Conservation (phyloP, 2,113 vertebrate species). For the Macrotus californicus region DNA sequence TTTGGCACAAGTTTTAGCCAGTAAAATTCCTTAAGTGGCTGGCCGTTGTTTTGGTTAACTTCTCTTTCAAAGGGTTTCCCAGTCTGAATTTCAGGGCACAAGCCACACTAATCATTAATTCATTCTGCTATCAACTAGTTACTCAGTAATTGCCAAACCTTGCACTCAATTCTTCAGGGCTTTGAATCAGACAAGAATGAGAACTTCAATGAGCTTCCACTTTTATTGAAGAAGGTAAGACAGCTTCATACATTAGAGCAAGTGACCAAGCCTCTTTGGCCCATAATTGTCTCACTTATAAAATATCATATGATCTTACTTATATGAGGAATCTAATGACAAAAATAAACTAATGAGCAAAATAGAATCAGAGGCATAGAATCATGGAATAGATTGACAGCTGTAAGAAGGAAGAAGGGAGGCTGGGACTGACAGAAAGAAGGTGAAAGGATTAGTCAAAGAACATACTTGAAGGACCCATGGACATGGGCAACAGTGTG, state of each 20-base stretch:
- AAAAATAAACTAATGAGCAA: no score
- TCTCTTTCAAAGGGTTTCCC: not conserved
- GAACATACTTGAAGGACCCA: no score
- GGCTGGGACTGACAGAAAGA: no score
- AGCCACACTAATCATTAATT: not conserved
- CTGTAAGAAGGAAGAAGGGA: no score
- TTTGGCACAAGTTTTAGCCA: not conserved
- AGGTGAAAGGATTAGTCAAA: no score
- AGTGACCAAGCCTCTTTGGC: not conserved
- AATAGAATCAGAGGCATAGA: no score
- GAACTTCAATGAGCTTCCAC: not conserved
- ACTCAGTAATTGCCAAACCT: not conserved
- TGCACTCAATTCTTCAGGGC: not conserved
- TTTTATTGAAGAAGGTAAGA: not conserved
- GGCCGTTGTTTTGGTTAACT: constrained; percentile 27
- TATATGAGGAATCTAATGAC: no score
- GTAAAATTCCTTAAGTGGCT: not conserved
- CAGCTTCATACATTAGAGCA: not conserved
- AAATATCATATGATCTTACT: not conserved
- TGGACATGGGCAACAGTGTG: no score
- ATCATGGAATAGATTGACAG: no score
- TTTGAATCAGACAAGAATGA: not conserved
- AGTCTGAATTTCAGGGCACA: not conserved
- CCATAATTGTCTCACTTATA: not conserved
- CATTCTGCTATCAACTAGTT: not conserved